Evolutionary conservation across 1,140 invertebrate genomes (phyloP).

Genomic region (Aphis gossypii): DNA sequence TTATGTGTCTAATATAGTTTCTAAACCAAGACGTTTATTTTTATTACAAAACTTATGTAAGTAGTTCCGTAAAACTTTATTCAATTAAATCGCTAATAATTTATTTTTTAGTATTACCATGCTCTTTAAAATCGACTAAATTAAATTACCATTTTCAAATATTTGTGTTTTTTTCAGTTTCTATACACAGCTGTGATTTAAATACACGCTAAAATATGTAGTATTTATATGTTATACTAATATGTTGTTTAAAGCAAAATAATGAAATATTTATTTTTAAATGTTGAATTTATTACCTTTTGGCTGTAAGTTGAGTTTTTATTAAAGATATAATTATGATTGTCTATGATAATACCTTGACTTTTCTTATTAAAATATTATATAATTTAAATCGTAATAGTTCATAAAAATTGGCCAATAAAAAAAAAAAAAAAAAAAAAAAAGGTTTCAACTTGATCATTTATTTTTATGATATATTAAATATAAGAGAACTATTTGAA

Average conservation of each 20-base stretch:
- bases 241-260: not conserved
- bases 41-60: slow-evolving; percentile 13
- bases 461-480: not conserved
- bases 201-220: not conserved
- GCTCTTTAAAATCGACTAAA: not conserved
- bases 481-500: not conserved
- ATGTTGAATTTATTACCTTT: not conserved
- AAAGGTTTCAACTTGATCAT: not conserved
- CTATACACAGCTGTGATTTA: not conserved
- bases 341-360: not conserved
- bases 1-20: not conserved
- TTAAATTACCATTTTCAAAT: not conserved
- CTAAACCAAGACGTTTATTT: not conserved
- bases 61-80: not conserved
- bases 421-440: not conserved
- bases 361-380: not conserved
- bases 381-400: not conserved
- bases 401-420: not conserved
- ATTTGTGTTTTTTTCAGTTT: not conserved
- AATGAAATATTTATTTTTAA: not conserved
- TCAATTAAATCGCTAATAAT: not conserved
- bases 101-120: not conserved
- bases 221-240: no score
- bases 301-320: not conserved
- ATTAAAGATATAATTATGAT: not conserved